Base-by-base conservation (phyloP, 2,113 vertebrate species). In the Pelodiscus sinensis region DNA sequence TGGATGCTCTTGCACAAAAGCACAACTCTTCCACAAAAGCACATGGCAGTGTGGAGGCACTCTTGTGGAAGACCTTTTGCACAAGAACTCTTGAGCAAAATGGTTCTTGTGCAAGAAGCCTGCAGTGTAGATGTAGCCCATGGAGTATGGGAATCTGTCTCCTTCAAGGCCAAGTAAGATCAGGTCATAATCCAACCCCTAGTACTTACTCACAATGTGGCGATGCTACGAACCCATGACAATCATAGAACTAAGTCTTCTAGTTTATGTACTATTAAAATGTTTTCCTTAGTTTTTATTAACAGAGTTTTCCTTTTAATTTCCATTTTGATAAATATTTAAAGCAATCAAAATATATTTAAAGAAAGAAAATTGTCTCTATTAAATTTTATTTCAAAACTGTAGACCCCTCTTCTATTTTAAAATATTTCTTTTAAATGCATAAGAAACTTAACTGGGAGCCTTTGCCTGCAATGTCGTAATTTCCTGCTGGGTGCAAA, bases 151-250 rank as follows among this genome's bases (percentile, higher is more conserved):
- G 31, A 31, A 9, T 4, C 73, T 79, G 84, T 81, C 25, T 55
- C 4, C n/a, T 1, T 15, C 9, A 68, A 0, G 0, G 21, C 31
- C 2, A 8, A n/a, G 62, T n/a, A n/a, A 68, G 31, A 8, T 9
- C 8, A 9, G 31, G 31, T 16, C 62, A n/a, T 68, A 68, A n/a
- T 68, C 31, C 8, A 16, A n/a, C 16, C 4, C 4, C 31, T 75
- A 5, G 16, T 81, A 3, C 6, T 81, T 4, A 2, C 0, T 4
- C 55, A 85, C 25, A 29, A 52, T 5, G 14, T 35, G 15, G 38
- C 55, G 65, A 91, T 9, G 2, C 31, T 3, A 1, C 27, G 93
- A 21, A 2, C 0, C 18, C 84, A 10, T 22, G 3, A 11, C 35
- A 87, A 81, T 83, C 57, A 3, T 2, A 11, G 0, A 75, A 29